These are phyloP conservation scores for Ciconia maguari DNA, from an alignment of 2,113 vertebrate species.

Conservation along the genomic window DNA sequence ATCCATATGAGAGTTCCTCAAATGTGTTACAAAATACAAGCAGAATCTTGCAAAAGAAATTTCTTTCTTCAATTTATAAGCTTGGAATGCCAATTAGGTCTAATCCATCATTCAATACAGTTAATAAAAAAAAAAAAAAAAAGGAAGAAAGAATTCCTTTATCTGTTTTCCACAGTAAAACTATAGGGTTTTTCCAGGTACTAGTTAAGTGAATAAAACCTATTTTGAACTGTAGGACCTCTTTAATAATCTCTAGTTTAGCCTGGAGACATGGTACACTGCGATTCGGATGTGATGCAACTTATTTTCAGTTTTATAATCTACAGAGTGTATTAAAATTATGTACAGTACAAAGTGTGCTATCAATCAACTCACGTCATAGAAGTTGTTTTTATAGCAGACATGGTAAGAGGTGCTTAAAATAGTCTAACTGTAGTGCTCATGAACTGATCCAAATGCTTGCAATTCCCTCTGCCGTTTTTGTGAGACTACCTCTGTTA, in stretches of 20 bases:
- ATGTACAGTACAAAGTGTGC: not conserved
- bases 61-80: not conserved
- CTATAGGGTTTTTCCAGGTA: not conserved
- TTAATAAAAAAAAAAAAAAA: not conserved
- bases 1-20: conserved; percentile 35
- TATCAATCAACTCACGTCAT: not conserved
- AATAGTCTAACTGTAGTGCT: not conserved
- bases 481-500: not conserved
- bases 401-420: not conserved
- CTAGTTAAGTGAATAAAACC: not conserved
- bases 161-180: not conserved
- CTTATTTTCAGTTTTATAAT: not conserved
- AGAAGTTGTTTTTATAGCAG: not conserved
- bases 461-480: not conserved
- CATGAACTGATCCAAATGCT: not conserved
- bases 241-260: not conserved
- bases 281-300: not conserved
- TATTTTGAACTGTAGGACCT: not conserved
- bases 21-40: not conserved
- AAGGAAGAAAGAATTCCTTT: not conserved
- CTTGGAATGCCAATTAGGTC: not conserved
- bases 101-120: not conserved
- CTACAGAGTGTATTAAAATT: not conserved
- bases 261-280: not conserved
- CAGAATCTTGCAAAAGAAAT: not conserved